phyloP scores from a whole-genome alignment of 2,888 invertebrate genomes.

The Brachypterus glaber region DNA sequence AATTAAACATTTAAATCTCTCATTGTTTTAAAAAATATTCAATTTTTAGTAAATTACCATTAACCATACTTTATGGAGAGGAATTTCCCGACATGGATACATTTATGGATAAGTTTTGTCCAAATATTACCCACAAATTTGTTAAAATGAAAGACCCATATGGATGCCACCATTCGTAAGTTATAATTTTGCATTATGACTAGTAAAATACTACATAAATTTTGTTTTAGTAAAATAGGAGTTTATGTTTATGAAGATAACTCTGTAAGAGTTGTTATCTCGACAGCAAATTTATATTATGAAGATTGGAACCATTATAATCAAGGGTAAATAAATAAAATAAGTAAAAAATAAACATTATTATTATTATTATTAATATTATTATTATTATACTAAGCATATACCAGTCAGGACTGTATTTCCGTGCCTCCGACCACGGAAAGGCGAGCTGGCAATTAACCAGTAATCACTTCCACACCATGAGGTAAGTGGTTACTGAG shows the following conservation, averaged over 20 bases:
- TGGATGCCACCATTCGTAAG: slow-evolving; percentile 82
- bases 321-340: slow-evolving; percentile 62
- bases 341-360: too few species aligned
- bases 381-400: too few species aligned
- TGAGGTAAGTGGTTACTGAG: too few species aligned
- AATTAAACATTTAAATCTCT: too few species aligned
- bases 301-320: slow-evolving; percentile 93
- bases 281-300: slow-evolving; percentile 84
- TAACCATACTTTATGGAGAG: slow-evolving; percentile 72
- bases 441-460: too few species aligned
- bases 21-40: slow-evolving; percentile 7
- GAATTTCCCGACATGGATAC: slow-evolving; percentile 42
- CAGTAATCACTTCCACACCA: too few species aligned
- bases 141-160: slow-evolving; percentile 69
- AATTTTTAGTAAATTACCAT: slow-evolving; percentile 51
- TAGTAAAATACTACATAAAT: too few species aligned
- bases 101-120: slow-evolving; percentile 45
- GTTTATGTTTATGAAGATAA: slow-evolving; percentile 72
- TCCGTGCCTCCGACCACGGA: too few species aligned
- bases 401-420: too few species aligned
- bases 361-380: too few species aligned
- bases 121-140: slow-evolving; percentile 56
- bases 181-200: slow-evolving; percentile 6
- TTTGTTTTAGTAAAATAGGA: slow-evolving; percentile 77
- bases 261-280: slow-evolving; percentile 75